These are phyloP conservation scores for Acanthurus tractus DNA, from an alignment of 2,797 vertebrate species.

Conservation along the genomic window DNA sequence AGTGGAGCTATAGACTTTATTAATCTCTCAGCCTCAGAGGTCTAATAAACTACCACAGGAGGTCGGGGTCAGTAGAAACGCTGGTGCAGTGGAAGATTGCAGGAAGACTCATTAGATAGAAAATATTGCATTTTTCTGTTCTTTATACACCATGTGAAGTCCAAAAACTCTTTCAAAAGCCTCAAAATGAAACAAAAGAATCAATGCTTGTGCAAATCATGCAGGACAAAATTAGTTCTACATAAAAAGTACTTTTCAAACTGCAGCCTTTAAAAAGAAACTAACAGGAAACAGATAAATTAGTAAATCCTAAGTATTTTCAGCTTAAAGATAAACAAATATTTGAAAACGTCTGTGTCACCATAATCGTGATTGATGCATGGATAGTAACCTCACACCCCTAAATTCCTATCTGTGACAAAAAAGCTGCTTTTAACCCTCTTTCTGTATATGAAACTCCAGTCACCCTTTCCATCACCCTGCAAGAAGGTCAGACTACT, in stretches of 20 bases:
- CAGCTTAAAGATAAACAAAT: background rate
- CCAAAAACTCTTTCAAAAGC: conserved; percentile 12
- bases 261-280: background rate
- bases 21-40: conserved; percentile 77
- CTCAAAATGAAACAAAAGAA: background rate
- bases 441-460: background rate
- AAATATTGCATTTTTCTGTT: conserved; percentile 40
- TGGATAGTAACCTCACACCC: background rate
- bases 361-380: background rate
- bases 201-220: background rate
- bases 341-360: background rate
- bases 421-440: background rate
- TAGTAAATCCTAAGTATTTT: background rate
- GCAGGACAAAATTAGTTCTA: background rate
- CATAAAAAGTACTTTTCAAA: background rate
- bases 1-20: conserved; percentile 74
- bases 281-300: background rate
- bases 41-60: conserved; percentile 65
- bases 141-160: conserved; percentile 18
- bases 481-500: background rate
- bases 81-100: conserved; percentile 24
- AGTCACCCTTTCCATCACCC: background rate
- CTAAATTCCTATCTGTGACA: background rate
- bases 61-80: conserved; percentile 52
- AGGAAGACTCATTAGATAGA: conserved; percentile 34